Conservation (phyloP, 2,888 invertebrate species). For the Gari tellinella region DNA sequence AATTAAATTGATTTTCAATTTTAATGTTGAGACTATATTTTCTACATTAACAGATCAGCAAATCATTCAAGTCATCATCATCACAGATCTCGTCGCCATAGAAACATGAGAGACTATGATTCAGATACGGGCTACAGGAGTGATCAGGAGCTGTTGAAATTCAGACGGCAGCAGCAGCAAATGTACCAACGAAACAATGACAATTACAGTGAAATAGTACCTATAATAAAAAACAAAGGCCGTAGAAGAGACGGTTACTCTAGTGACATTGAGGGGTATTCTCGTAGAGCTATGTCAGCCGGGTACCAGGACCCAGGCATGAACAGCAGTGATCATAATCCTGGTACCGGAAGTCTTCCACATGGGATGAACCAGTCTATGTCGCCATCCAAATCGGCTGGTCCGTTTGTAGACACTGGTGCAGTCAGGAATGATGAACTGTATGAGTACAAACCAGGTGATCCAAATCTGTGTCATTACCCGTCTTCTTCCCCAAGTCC, state of each 20-base stretch:
- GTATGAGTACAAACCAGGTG: constrained; percentile 48
- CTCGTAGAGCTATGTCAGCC: constrained; percentile 37
- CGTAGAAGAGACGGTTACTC: constrained; percentile 74
- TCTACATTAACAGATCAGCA: constrained; percentile 14
- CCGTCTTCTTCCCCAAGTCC: constrained; percentile 63
- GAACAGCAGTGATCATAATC: constrained; percentile 2
- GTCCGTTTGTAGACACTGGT: constrained; percentile 10
- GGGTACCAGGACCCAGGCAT: background rate
- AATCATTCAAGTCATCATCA: constrained; percentile 37
- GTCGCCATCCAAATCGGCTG: constrained; percentile 20
- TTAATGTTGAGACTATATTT: background rate
- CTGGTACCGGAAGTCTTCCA: constrained; percentile 42
- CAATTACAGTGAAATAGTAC: constrained; percentile 64
- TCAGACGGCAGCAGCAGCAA: constrained; percentile 59
- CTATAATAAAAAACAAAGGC: constrained; percentile 38
- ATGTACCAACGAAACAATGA: constrained; percentile 53
- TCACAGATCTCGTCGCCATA: constrained; percentile 56
- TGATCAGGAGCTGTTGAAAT: constrained; percentile 72
- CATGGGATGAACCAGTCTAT: constrained; percentile 51
- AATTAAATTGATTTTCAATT: background rate
- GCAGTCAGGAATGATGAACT: constrained; percentile 60
- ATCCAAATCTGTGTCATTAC: constrained; percentile 35
- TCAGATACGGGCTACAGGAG: constrained; percentile 82
- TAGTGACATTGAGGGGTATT: constrained; percentile 79
- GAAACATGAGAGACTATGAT: constrained; percentile 77